These are phyloP conservation scores for Hippoglossus stenolepis DNA, from an alignment of 2,113 vertebrate genomes.

Conservation along the genomic window DNA sequence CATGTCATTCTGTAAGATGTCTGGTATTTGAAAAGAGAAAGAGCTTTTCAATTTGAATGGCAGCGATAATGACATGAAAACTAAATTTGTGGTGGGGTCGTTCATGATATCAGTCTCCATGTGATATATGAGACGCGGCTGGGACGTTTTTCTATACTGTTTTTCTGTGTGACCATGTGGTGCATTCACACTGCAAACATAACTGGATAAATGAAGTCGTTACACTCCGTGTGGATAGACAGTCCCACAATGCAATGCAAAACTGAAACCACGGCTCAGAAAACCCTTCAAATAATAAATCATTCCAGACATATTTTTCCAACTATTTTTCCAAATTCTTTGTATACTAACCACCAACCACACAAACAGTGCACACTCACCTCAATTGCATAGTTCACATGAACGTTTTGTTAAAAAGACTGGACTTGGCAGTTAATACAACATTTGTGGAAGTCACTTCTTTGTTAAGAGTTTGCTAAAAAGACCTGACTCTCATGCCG, in stretches of 20 bases:
- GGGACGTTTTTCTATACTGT: conserved; percentile 7
- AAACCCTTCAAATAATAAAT: not conserved
- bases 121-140: conserved; percentile 22
- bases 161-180: not conserved
- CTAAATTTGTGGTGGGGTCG: conserved; percentile 31
- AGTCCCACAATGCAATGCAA: not conserved
- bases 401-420: not conserved
- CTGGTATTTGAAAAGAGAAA: conserved; percentile 25
- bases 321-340: not conserved
- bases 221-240: not conserved
- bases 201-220: conserved; percentile 16
- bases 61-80: conserved; percentile 52
- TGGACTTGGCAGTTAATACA: too few relatives aligned
- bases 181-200: conserved; percentile 13
- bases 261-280: not conserved
- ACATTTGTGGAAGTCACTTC: not conserved
- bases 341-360: not conserved
- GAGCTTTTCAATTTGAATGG: conserved; percentile 24
- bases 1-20: conserved; percentile 22
- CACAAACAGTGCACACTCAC: not conserved
- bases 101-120: conserved; percentile 28
- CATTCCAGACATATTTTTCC: not conserved
- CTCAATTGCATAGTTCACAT: not conserved
- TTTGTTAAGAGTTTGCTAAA: too few relatives aligned
- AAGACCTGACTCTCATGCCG: too few relatives aligned